Evolutionary conservation across 1,140 invertebrate species (phyloP).

Genomic region (Ctenoplectra terminalis): DNA sequence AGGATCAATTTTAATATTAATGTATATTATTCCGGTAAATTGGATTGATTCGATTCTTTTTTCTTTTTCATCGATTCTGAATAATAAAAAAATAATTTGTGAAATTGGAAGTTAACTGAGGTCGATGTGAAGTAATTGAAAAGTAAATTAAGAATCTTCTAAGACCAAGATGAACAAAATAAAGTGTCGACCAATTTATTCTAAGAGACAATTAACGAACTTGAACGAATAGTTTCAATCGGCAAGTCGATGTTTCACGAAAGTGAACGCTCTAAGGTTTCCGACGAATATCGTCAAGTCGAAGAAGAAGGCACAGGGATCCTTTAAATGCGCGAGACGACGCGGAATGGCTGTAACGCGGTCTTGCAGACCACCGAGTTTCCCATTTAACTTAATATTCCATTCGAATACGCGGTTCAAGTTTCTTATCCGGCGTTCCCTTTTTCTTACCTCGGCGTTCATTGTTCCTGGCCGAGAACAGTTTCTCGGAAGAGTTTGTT

Average conservation of each 20-base stretch:
- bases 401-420: slow-evolving; percentile 73
- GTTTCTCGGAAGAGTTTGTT: not conserved
- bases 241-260: not conserved
- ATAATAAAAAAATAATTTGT: too few relatives aligned
- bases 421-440: slow-evolving; percentile 71
- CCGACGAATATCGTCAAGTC: not conserved
- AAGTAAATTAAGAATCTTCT: too few relatives aligned
- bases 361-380: slow-evolving; percentile 69
- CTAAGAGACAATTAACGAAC: too few relatives aligned
- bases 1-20: too few relatives aligned
- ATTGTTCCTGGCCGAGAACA: not conserved
- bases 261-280: not conserved
- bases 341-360: slow-evolving; percentile 25
- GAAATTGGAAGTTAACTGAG: too few relatives aligned
- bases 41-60: too few relatives aligned
- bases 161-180: too few relatives aligned
- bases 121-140: too few relatives aligned
- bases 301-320: not conserved
- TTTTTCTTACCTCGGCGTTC: slow-evolving; percentile 49
- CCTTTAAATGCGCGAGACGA: slow-evolving; percentile 27
- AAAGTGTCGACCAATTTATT: too few relatives aligned
- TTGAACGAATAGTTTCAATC: not conserved
- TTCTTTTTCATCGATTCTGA: too few relatives aligned
- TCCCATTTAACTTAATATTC: slow-evolving; percentile 71
- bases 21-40: too few relatives aligned